phyloP scores from a whole-genome alignment of 2,797 vertebrate genomes.

The Morus bassanus region DNA sequence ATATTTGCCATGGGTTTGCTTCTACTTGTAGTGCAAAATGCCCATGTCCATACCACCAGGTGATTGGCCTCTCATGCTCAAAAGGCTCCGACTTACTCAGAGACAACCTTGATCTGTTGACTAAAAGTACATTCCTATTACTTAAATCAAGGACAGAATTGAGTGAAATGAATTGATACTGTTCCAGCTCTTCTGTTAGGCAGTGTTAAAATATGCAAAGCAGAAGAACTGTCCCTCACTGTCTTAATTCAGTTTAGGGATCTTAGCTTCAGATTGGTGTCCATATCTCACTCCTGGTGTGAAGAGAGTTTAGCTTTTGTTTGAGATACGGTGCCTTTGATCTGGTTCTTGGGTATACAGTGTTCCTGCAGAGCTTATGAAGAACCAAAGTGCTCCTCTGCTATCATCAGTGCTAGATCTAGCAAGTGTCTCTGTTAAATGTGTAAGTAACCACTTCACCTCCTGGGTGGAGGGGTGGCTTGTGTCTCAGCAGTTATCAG shows the following conservation, averaged over 20 bases:
- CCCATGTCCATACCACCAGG: background rate
- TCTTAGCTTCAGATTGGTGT: slow-evolving; percentile 21
- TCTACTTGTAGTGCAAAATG: background rate
- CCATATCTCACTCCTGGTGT: background rate
- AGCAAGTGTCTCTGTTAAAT: background rate
- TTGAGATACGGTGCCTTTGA: background rate
- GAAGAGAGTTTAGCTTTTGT: background rate
- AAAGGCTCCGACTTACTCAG: background rate
- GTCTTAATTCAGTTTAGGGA: slow-evolving; percentile 28
- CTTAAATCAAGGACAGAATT: slow-evolving; percentile 33
- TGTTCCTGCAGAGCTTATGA: background rate
- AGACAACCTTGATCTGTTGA: background rate
- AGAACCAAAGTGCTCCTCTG: background rate
- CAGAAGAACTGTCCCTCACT: background rate
- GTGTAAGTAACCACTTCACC: background rate
- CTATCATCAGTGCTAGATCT: background rate
- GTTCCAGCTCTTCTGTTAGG: slow-evolving; percentile 69
- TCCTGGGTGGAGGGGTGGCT: background rate
- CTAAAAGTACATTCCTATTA: slow-evolving; percentile 44
- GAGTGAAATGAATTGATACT: slow-evolving; percentile 34
- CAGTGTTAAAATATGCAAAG: slow-evolving; percentile 57
- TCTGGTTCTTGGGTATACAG: background rate
- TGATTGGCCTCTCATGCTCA: background rate
- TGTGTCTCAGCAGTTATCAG: background rate
- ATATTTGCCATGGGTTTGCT: background rate